A percentile compares a stretch with the other conserved stretches of the same genome.
phyloP scores from a whole-genome alignment of 2,113 vertebrate species.

The Crypturellus undulatus region DNA sequence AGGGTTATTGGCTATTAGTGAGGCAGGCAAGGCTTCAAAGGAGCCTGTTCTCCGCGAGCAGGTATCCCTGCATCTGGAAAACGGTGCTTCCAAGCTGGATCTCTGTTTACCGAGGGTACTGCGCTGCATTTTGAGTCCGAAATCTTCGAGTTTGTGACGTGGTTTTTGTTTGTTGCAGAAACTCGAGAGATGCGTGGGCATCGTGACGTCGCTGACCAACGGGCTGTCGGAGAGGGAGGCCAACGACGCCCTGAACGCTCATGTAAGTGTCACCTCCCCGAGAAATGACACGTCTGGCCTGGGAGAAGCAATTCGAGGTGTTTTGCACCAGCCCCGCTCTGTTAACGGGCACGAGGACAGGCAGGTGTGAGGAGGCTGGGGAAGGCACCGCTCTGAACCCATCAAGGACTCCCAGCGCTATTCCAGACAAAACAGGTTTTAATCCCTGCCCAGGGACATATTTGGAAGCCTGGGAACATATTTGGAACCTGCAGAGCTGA shows the following conservation, averaged over 20 bases:
- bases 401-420: accelerated
- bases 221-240: slow-evolving; percentile 93
- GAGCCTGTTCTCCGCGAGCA: neutral
- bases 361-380: accelerated
- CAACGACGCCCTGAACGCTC: slow-evolving; percentile 92
- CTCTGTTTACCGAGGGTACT: neutral
- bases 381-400: neutral
- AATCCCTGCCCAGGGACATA: accelerated
- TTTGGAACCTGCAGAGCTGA: neutral
- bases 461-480: accelerated
- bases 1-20: neutral
- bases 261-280: slow-evolving; percentile 77
- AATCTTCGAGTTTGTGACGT: accelerated
- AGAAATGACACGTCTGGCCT: too few relatives aligned
- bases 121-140: too few relatives aligned
- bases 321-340: accelerated
- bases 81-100: neutral
- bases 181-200: slow-evolving; percentile 88
- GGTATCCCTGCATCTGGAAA: neutral
- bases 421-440: neutral
- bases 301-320: accelerated
- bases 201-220: slow-evolving; percentile 86
- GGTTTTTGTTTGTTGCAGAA: slow-evolving; percentile 73
- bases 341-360: neutral
- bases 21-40: neutral